These are phyloP conservation scores for Drosophila cognata DNA, from an alignment of 2,888 invertebrate species.

Conservation along the genomic window DNA sequence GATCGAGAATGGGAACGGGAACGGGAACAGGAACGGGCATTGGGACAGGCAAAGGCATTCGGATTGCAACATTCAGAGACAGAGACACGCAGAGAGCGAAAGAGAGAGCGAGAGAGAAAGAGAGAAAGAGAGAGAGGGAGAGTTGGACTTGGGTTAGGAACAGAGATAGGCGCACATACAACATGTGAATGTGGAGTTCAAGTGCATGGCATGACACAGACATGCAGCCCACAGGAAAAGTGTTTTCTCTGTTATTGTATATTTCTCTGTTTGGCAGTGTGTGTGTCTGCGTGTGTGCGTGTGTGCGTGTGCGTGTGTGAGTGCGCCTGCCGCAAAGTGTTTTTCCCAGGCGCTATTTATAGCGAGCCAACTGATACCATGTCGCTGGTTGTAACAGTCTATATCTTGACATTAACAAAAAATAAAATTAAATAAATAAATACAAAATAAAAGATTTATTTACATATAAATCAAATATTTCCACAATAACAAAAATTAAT, in stretches of 20 bases:
- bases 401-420: slow-evolving; percentile 18
- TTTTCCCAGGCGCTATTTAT: slow-evolving; percentile 83
- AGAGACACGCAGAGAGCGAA: not conserved
- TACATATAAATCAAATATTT: not conserved
- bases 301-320: slow-evolving; percentile 7
- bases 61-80: slow-evolving; percentile 3
- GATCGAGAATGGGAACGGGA: slow-evolving; percentile 11
- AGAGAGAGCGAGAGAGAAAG: not conserved
- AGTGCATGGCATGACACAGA: slow-evolving; percentile 72
- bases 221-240: slow-evolving; percentile 28
- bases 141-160: slow-evolving; percentile 1
- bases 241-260: slow-evolving; percentile 6
- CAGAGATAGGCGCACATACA: slow-evolving; percentile 28
- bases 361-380: slow-evolving; percentile 40
- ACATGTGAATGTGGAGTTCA: slow-evolving; percentile 72
- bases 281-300: slow-evolving; percentile 4
- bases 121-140: not conserved
- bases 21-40: slow-evolving; percentile 12
- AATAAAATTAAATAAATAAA: not conserved
- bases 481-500: not conserved
- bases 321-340: slow-evolving; percentile 70
- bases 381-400: slow-evolving; percentile 27
- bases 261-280: not conserved
- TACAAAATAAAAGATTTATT: not conserved
- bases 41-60: slow-evolving; percentile 7